Conservation (phyloP, 2,113 vertebrate species). For the Psittacula cyanocephala region DNA sequence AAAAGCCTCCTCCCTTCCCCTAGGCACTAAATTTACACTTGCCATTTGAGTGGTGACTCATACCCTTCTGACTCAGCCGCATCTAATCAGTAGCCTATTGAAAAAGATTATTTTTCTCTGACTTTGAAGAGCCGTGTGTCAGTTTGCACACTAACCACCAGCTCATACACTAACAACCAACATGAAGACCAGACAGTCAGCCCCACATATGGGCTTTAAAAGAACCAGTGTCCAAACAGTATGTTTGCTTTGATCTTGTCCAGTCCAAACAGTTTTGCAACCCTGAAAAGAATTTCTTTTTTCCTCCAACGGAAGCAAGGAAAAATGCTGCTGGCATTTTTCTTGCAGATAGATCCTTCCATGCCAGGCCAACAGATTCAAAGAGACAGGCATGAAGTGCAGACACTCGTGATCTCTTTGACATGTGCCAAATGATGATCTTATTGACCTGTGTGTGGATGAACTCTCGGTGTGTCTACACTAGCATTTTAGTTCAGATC, state of each 20-base stretch:
- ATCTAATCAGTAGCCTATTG: slow-evolving; percentile 65
- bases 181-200: neutral
- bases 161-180: neutral
- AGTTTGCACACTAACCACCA: slow-evolving; percentile 31
- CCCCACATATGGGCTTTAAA: neutral
- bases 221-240: neutral
- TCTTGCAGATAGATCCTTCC: neutral
- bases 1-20: slow-evolving; percentile 38
- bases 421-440: neutral
- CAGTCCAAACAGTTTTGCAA: neutral
- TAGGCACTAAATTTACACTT: slow-evolving; percentile 57
- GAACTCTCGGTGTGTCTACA: neutral
- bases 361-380: neutral
- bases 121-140: slow-evolving; percentile 49
- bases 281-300: neutral
- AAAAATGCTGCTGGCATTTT: neutral
- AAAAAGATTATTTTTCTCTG: slow-evolving; percentile 43
- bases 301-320: neutral
- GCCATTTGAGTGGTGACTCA: slow-evolving; percentile 65
- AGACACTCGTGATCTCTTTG: neutral
- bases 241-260: neutral
- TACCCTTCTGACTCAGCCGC: slow-evolving; percentile 56
- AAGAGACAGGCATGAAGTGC: neutral
- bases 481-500: neutral
- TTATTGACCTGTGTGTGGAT: neutral